Conservation (phyloP, 1,140 invertebrate genomes). For the Olivierus martensii region DNA sequence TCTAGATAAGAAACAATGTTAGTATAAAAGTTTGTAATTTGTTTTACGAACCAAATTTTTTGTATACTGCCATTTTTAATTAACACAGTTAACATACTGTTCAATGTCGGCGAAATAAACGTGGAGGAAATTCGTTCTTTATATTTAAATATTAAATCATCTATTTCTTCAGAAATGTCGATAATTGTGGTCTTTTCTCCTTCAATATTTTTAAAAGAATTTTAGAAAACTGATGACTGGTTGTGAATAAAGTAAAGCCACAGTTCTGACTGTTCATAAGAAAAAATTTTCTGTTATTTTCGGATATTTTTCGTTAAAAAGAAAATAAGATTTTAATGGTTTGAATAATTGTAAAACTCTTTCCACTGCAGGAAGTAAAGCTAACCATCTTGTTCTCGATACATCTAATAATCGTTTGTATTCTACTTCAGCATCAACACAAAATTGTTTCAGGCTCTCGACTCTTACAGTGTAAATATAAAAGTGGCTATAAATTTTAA, state of each 20-base stretch:
- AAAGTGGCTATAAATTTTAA: conserved; percentile 26
- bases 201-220: no score
- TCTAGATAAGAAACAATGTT: no score
- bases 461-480: conserved; percentile 25
- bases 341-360: neutral
- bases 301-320: conserved; percentile 2
- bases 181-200: no score
- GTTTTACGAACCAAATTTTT: no score
- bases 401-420: neutral
- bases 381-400: neutral
- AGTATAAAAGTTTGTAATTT: no score
- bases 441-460: conserved; percentile 21
- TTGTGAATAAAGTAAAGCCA: conserved; percentile 1
- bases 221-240: neutral
- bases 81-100: no score
- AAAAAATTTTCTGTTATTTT: neutral
- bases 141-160: no score
- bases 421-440: neutral
- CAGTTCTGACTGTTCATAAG: neutral
- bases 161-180: no score
- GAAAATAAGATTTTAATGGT: conserved; percentile 2
- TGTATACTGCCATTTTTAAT: no score
- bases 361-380: neutral
- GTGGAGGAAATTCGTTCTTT: no score
- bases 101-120: no score